Conservation (phyloP, 2,888 invertebrate genomes). For the Cerceris ruficornis region DNA sequence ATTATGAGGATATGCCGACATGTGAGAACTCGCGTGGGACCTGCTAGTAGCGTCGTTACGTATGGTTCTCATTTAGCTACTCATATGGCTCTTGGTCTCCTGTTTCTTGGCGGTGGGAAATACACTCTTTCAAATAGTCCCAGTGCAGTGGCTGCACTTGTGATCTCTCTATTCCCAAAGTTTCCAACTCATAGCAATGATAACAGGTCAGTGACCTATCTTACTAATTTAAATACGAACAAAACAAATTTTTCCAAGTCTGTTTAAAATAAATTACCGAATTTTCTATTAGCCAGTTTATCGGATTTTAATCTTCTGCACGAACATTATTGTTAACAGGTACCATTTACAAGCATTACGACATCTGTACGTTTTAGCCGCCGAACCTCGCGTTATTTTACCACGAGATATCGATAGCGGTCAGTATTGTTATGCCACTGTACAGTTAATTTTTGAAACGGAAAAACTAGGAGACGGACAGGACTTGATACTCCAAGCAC, state of each 20-base stretch:
- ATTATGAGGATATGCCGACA: constrained; percentile 92
- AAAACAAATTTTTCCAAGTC: constrained; percentile 7
- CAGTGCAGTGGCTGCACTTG: constrained; percentile 92
- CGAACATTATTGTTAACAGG: constrained; percentile 82
- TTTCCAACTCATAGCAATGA: constrained; percentile 98
- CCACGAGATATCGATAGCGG: constrained; percentile 93
- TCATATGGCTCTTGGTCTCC: constrained; percentile 96
- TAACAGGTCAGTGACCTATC: constrained; percentile 87
- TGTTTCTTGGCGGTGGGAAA: constrained; percentile 97
- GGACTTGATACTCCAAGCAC: constrained; percentile 87
- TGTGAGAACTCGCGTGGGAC: constrained; percentile 91
- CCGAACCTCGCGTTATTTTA: constrained; percentile 93
- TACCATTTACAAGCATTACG: constrained; percentile 98
- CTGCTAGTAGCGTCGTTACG: constrained; percentile 87
- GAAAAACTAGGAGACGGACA: constrained; percentile 83
- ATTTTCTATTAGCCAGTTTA: no score
- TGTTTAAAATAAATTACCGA: no score
- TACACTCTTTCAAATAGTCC: constrained; percentile 92
- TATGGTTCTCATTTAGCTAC: constrained; percentile 97
- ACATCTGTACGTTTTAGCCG: constrained; percentile 97
- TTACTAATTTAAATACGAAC: constrained; percentile 3
- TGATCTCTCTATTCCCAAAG: constrained; percentile 98
- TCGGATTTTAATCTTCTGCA: no score
- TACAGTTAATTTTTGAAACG: constrained; percentile 81
- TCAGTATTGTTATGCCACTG: constrained; percentile 91